phyloP scores from a whole-genome alignment of 2,797 vertebrate genomes.

The Gambusia yucatana region DNA sequence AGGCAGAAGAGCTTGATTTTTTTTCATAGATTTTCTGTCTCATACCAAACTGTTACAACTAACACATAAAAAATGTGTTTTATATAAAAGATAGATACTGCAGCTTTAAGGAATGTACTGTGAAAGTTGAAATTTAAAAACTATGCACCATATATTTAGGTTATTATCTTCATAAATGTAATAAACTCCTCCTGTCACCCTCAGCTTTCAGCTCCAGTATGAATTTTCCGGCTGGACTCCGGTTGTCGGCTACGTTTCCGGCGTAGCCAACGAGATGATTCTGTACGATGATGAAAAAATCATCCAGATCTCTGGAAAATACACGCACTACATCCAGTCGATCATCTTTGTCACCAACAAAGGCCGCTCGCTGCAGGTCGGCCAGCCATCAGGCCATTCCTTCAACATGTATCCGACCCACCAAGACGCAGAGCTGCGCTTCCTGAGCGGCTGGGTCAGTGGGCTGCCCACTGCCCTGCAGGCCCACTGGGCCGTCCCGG shows the following conservation, averaged over 20 bases:
- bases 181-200: not conserved
- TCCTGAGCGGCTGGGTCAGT: conserved; percentile 27
- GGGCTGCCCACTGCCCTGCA: conserved; percentile 14
- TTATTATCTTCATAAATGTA: not conserved
- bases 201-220: conserved; percentile 11
- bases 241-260: fast-evolving
- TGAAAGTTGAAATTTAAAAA: not conserved
- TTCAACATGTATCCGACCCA: conserved; percentile 54
- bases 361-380: conserved; percentile 29
- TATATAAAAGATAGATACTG: no score
- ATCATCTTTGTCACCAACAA: conserved; percentile 42
- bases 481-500: conserved; percentile 41
- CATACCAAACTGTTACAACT: no score
- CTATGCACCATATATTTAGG: not conserved
- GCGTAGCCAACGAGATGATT: fast-evolving
- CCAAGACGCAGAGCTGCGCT: conserved; percentile 34
- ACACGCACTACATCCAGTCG: conserved; percentile 6
- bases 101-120: not conserved
- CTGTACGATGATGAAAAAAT: conserved; percentile 33
- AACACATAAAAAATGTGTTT: no score
- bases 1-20: no score
- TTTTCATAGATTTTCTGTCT: no score
- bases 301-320: conserved; percentile 52
- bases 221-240: not conserved
- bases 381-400: conserved; percentile 8